Evolutionary conservation across 2,888 invertebrate genomes (phyloP).

Genomic region (Resseliella maxima): DNA sequence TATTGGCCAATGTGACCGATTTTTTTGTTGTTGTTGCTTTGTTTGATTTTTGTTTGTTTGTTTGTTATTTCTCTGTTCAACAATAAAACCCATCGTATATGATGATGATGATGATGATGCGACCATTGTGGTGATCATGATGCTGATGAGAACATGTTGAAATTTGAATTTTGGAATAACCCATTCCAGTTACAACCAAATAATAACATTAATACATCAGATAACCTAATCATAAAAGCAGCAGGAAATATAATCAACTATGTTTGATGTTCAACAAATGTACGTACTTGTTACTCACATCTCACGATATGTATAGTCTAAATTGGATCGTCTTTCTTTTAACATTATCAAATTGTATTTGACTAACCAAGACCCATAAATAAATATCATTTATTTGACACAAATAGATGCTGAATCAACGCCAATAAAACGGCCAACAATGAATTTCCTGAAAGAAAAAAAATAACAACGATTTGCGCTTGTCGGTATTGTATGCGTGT

Average conservation of each 20-base stretch:
- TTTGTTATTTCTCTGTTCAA: neutral
- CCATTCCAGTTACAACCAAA: constrained; percentile 30
- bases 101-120: too few relatives aligned
- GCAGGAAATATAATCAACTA: constrained; percentile 19
- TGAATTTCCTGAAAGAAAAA: neutral
- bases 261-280: neutral
- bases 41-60: neutral
- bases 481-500: too few relatives aligned
- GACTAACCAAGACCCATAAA: constrained; percentile 13
- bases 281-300: neutral
- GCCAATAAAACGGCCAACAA: constrained; percentile 2
- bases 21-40: neutral
- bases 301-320: neutral
- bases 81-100: too few relatives aligned
- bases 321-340: constrained; percentile 23
- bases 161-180: constrained; percentile 38
- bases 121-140: too few relatives aligned
- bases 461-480: too few relatives aligned
- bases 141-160: neutral
- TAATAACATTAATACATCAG: neutral
- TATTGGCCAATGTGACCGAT: neutral
- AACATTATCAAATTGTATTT: neutral
- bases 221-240: neutral
- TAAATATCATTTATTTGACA: neutral
- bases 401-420: constrained; percentile 16